A percentile compares a stretch with the other conserved stretches of the same genome.
Evolutionary conservation across 30 jellyfish, hydroid and myxozoan species (phyloP).

Genomic region (Nemopilema nomurai): DNA sequence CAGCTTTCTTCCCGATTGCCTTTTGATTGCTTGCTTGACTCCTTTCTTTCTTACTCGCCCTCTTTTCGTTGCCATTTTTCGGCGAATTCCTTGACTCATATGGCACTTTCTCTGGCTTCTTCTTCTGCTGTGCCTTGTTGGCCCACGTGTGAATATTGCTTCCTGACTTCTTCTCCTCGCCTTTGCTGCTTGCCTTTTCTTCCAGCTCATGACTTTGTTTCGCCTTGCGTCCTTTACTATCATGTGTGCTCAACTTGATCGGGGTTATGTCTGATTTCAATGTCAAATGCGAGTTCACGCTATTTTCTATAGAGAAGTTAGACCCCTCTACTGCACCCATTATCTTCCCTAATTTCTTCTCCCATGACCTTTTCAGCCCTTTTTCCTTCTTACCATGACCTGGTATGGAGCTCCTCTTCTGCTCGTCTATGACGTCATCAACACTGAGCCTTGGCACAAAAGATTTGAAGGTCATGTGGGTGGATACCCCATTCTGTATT

Average conservation of each 20-base stretch:
- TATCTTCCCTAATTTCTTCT: constrained; percentile 33
- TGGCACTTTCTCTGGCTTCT: constrained; percentile 19
- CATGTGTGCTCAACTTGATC: constrained; percentile 2
- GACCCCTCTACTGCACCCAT: constrained; percentile 55
- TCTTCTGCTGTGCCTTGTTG: background rate
- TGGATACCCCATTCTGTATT: constrained; percentile 54
- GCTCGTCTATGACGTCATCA: constrained; percentile 57
- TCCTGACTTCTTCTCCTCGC: background rate
- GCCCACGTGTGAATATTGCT: background rate
- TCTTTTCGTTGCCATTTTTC: background rate
- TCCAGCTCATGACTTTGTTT: background rate
- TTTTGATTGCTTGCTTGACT: background rate
- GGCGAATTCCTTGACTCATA: background rate
- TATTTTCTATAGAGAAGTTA: constrained; percentile 50
- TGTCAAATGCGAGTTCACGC: constrained; percentile 50
- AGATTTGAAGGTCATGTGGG: constrained; percentile 69
- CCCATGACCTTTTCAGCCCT: constrained; percentile 53
- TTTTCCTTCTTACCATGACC: background rate
- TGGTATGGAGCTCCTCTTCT: constrained; percentile 57
- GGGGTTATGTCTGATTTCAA: constrained; percentile 47
- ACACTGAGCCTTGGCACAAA: constrained; percentile 22
- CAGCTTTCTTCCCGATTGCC: background rate
- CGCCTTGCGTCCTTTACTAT: background rate
- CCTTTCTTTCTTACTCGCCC: background rate
- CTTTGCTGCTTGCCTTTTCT: background rate